Base-by-base conservation (phyloP, 2,113 vertebrate genomes). In the Bujurquina vittata region DNA sequence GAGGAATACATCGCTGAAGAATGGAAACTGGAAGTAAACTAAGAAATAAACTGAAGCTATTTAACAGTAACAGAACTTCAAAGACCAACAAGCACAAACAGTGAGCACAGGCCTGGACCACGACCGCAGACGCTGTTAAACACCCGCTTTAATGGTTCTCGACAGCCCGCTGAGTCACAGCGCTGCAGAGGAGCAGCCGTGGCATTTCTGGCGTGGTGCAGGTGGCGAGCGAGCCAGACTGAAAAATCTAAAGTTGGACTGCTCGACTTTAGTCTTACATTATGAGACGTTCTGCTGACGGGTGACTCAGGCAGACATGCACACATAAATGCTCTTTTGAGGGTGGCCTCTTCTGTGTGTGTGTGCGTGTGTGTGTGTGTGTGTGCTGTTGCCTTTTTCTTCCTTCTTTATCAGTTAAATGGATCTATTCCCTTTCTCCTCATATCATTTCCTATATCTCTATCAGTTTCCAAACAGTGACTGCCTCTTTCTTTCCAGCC, bases 151-250 rank as follows among this genome's bases (percentile, higher is more conserved):
- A 26, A 54, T 56, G 55, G 18, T 23, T 58, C 26, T 33, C 56
- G 54, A 69, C 57, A 87, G 80, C 79, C 35, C 3, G 37, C 55
- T 89, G 87, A 87, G 46, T 89, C 84, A 85, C 17, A 0, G 26
- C 43, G 31, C 46, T 35, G 23, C 12, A 20, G 26, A 26, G 74
- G 58, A 85, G 58, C 22, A 4, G 55, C 60, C 9, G 5, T 87
- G 88, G 87, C 83, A 83, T 90, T 89, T 81, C 86, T 17, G 9
- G 52, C 2, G 4, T 72, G 77, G 86, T 81, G 81, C 72, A 46
- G 80, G 75, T 79, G 26, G 59, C 79, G 59, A 35, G 5, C 57
- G 58, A 33, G 37, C 46, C 49, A 84, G 18, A 81, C 10, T 63
- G 46, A 81, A n/a, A 77, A 77, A 61, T 81, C 10, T 43, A 43